A percentile compares a stretch with the other conserved stretches of the same genome.
phyloP scores from a whole-genome alignment of 2,888 invertebrate genomes.

The Morpho helenor region DNA sequence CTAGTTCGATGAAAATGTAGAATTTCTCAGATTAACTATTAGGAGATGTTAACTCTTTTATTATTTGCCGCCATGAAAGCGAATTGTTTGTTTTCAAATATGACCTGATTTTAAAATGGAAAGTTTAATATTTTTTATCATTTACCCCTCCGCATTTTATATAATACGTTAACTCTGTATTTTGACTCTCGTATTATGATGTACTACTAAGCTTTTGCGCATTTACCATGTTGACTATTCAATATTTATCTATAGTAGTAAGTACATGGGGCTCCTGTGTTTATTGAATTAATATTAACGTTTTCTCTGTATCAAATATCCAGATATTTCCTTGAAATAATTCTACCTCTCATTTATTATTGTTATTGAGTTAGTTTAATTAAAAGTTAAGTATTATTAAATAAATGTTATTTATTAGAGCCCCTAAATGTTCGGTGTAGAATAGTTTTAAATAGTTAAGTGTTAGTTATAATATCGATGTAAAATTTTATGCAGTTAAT shows the following conservation, averaged over 20 bases:
- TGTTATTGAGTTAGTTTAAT: constrained; percentile 34
- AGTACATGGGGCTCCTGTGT: constrained; percentile 41
- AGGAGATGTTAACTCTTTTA: constrained; percentile 1
- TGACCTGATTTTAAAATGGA: constrained; percentile 29
- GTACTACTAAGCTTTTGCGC: constrained; percentile 66
- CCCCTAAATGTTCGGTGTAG: constrained; percentile 64
- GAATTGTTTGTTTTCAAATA: constrained; percentile 4
- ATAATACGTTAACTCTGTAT: constrained; percentile 34
- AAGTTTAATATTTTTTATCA: constrained; percentile 61
- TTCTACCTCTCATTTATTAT: constrained; percentile 37
- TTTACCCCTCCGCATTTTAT: constrained; percentile 64
- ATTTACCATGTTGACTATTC: constrained; percentile 77
- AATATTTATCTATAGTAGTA: constrained; percentile 51
- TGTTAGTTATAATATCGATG: constrained; percentile 53
- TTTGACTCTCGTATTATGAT: constrained; percentile 28
- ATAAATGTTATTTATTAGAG: constrained; percentile 42
- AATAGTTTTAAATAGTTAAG: constrained; percentile 55
- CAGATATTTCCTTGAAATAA: constrained; percentile 32
- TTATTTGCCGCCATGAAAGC: constrained; percentile 7
- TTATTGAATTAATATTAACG: constrained; percentile 25
- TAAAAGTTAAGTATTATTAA: constrained; percentile 30
- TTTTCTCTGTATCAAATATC: constrained; percentile 12
- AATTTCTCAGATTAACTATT: constrained; percentile 2
- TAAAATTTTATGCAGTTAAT: constrained; percentile 37
- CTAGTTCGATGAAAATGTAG: constrained; percentile 7